Evolutionary conservation across 2,888 invertebrate species (phyloP), one percentile per base, ranked within the genome.

Genomic region (Sminthurides aquaticus): DNA sequence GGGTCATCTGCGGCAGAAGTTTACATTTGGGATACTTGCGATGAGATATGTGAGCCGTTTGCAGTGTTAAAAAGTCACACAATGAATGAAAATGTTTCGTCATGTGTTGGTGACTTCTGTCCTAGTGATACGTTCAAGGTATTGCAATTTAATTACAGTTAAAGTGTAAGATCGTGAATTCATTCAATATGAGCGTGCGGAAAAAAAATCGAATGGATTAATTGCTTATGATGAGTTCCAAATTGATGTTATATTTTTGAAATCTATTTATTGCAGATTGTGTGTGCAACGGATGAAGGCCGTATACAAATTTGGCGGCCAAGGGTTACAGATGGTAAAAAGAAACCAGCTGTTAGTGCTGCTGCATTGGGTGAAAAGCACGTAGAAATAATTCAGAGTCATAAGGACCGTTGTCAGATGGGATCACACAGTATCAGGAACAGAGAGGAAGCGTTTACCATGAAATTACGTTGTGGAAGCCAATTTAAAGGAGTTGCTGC

Each of bases 1-100:
- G 94, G 94, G n/a, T 92, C 92, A 73, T 89, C 89, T 75, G 91
- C 92, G 79, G 86, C 88, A 73, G 82, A 85, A 74, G 93, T 91
- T 0, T 93, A 92, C 76, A 86, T 95, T 62, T 95, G 94, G 93
- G 86, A 85, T 77, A 83, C 87, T 20, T 57, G 48, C 27, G 56
- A 62, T 48, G 2, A n/a, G 3, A 22, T 28, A 26, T 3, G 43
- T 22, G 49, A 65, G 8, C 60, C 60, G 22, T 65, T 62, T 20
- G 24, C 60, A 5, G 48, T 54, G 2, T 27, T 60, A 15, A 29
- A 61, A 25, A 52, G 55, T 24, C 25, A 27, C 2, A n/a, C 52
- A 8, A n/a, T 34, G 2, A 56, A 27, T 24, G 62, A 55, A 29
- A 29, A 57, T 24, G 22, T 49, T 18, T 49, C 58, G 18, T 26